Percentiles rank a stretch among this genome's conserved stretches.
Conservation (phyloP, 2,113 vertebrate genomes). For the Phyllostomus discolor region DNA sequence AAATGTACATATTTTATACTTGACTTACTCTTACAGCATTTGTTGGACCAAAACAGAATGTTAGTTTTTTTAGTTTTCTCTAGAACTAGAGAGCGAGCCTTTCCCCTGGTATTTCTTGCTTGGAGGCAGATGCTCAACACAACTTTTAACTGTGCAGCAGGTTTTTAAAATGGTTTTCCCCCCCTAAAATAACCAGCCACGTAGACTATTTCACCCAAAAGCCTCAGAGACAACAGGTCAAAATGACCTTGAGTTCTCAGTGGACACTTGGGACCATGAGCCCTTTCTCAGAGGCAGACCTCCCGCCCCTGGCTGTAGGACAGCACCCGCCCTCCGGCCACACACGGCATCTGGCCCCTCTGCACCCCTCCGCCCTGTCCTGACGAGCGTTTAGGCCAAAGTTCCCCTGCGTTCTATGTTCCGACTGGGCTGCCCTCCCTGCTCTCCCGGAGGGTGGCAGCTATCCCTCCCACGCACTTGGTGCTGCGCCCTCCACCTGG, state of each 20-base stretch:
- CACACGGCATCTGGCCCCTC: background rate
- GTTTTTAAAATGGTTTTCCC: background rate
- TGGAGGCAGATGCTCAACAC: background rate
- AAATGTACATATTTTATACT: constrained; percentile 15
- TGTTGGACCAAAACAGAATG: background rate
- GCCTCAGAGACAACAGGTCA: background rate
- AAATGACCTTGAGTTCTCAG: background rate
- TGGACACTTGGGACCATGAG: background rate
- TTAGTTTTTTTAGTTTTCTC: background rate
- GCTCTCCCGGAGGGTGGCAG: background rate
- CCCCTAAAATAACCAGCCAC: background rate
- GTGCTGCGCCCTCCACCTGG: background rate
- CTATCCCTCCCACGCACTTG: too few species aligned
- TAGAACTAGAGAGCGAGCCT: background rate
- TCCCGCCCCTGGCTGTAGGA: background rate
- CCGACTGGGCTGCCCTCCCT: background rate
- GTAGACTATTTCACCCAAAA: background rate
- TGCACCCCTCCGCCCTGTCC: background rate
- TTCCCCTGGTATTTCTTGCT: background rate
- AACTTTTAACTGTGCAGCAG: background rate
- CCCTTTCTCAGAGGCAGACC: background rate
- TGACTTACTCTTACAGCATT: background rate
- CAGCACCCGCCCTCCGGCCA: fast-evolving
- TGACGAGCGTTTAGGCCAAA: background rate
- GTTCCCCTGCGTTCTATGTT: background rate